Percentiles rank a stretch among this genome's conserved stretches.
These are phyloP conservation scores for Musca vetustissima DNA, from an alignment of 1,140 invertebrate genomes.

Conservation along the genomic window DNA sequence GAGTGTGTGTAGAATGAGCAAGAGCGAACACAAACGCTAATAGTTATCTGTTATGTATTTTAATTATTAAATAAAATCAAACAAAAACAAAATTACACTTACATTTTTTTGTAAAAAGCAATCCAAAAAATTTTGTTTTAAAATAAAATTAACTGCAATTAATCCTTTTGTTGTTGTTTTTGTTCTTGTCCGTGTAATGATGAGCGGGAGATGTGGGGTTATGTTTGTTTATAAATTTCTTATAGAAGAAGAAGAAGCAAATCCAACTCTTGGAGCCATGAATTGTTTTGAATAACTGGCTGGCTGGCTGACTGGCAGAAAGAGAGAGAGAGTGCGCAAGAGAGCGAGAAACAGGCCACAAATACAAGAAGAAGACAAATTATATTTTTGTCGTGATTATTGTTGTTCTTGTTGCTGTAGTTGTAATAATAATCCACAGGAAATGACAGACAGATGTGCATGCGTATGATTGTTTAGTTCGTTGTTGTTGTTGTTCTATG, in stretches of 20 bases:
- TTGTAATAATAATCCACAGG: conserved; percentile 6
- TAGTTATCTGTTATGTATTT: not conserved
- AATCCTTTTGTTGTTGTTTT: conserved; percentile 9
- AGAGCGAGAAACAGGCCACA: not conserved
- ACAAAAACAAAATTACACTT: conserved; percentile 33
- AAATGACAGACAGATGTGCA: conserved; percentile 16
- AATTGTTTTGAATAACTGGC: too few species aligned
- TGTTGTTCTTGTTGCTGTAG: conserved; percentile 1
- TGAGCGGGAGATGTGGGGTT: not conserved
- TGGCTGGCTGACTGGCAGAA: too few species aligned
- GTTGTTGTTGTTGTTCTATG: not conserved
- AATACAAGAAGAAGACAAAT: not conserved
- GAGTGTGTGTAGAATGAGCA: too few species aligned
- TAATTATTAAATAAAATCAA: not conserved
- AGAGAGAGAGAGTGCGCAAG: not conserved
- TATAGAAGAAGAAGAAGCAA: too few species aligned
- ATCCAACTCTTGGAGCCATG: too few species aligned
- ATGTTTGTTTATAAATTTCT: not conserved
- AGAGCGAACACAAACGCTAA: too few species aligned
- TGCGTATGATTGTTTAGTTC: too few species aligned
- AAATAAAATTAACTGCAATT: conserved; percentile 7
- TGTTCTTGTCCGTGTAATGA: too few species aligned
- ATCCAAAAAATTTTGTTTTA: conserved; percentile 34
- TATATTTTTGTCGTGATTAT: not conserved
- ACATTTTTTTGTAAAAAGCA: conserved; percentile 54